Percentiles rank a stretch among this genome's conserved stretches.
These are phyloP conservation scores for Drosophila parabipectinata DNA, from an alignment of 1,140 invertebrate species.

Conservation along the genomic window DNA sequence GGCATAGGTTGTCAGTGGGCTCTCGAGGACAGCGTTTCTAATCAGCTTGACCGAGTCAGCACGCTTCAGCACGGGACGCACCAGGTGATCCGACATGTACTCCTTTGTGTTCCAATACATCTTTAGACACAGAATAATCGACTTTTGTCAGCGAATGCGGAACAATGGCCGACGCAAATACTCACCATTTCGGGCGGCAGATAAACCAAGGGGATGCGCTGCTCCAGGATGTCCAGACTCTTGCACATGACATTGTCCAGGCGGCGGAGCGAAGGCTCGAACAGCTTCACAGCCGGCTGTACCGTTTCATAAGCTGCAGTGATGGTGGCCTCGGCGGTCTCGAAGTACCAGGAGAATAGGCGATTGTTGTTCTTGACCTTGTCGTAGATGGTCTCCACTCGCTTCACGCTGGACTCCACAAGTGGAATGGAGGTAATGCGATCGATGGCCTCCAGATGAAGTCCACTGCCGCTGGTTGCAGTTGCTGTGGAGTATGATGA, in stretches of 20 bases:
- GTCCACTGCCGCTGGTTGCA: constrained; percentile 63
- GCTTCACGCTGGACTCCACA: constrained; percentile 88
- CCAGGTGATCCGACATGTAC: constrained; percentile 88
- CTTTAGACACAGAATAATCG: constrained; percentile 84
- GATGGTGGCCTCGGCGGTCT: constrained; percentile 89
- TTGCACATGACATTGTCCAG: constrained; percentile 90
- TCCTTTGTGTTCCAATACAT: constrained; percentile 91
- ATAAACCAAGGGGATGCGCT: constrained; percentile 90
- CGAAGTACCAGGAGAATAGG: constrained; percentile 89
- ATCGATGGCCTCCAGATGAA: constrained; percentile 87
- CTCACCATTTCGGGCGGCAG: constrained; percentile 90
- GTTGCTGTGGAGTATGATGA: constrained; percentile 34
- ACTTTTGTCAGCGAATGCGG: constrained; percentile 48
- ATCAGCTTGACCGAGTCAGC: constrained; percentile 91
- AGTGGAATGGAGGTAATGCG: constrained; percentile 89
- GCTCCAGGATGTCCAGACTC: constrained; percentile 90
- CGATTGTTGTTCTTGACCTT: constrained; percentile 88
- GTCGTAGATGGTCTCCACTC: constrained; percentile 88
- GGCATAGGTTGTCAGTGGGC: constrained; percentile 88
- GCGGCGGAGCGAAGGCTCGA: constrained; percentile 89
- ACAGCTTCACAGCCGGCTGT: constrained; percentile 87
- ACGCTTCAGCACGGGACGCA: constrained; percentile 88
- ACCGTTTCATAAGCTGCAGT: constrained; percentile 88
- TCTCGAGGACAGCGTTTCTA: constrained; percentile 87
- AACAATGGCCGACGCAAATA: constrained; percentile 30